Conservation (phyloP, 2,113 vertebrate species). For the Atlantisia rogersi region DNA sequence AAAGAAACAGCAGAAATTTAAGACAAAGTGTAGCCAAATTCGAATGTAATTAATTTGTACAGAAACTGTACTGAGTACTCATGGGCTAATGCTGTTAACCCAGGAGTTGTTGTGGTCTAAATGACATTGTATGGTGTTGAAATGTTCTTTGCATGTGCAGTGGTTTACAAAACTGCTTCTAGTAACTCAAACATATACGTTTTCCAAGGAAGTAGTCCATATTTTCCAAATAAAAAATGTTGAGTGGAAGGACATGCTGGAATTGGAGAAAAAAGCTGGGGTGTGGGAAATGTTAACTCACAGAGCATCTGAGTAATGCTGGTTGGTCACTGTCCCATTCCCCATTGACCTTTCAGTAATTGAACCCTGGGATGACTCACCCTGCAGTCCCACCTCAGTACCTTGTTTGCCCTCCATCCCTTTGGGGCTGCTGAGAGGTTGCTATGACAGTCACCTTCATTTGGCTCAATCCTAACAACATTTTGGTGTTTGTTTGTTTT, state of each 20-base stretch:
- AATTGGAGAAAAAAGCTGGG: background rate
- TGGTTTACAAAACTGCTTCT: conserved; percentile 10
- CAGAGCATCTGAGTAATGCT: conserved; percentile 56
- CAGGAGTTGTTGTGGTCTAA: background rate
- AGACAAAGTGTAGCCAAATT: background rate
- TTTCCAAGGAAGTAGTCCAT: conserved; percentile 15
- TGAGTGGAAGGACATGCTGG: conserved; percentile 10
- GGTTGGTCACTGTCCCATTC: conserved; percentile 17
- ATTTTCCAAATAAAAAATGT: conserved; percentile 51
- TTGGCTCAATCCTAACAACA: background rate
- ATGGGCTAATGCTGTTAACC: background rate
- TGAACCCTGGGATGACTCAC: conserved; percentile 26
- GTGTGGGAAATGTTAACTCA: conserved; percentile 59
- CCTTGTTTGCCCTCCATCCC: background rate
- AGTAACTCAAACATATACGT: conserved; percentile 21
- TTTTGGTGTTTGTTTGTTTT: background rate
- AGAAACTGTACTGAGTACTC: background rate
- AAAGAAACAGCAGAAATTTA: background rate
- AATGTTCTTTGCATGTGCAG: background rate
- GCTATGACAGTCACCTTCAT: background rate
- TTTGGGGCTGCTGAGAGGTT: background rate
- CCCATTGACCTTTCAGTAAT: conserved; percentile 42
- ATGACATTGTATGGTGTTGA: background rate
- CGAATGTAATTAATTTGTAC: background rate
- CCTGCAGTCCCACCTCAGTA: background rate